A percentile compares a stretch with the other conserved stretches of the same genome.
phyloP scores from a whole-genome alignment of 2,113 vertebrate species.

The Drymodes brunneopygia region DNA sequence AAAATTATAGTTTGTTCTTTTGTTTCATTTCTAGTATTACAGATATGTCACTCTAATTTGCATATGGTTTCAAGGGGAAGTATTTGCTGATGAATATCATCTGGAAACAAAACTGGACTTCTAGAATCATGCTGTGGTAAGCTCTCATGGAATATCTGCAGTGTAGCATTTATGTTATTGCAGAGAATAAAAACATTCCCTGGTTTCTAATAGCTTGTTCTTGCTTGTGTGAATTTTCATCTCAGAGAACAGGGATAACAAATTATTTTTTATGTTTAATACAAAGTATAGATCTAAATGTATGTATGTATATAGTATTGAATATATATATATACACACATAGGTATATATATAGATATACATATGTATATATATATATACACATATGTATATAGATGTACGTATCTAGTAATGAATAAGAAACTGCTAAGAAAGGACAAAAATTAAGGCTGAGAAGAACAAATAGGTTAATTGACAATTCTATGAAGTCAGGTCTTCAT shows the following conservation, averaged over 20 bases:
- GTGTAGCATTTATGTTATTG: background rate
- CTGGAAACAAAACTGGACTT: background rate
- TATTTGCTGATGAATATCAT: background rate
- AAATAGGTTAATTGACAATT: background rate
- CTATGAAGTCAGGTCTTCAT: background rate
- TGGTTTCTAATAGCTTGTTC: background rate
- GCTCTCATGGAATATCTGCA: background rate
- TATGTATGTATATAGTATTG: background rate
- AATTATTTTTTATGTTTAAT: background rate
- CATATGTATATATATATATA: accelerated
- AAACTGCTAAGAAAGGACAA: background rate
- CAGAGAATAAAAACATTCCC: background rate
- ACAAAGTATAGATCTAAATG: background rate
- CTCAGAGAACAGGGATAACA: background rate
- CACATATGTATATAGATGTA: background rate
- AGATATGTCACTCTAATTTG: background rate
- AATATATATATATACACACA: background rate
- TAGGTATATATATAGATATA: background rate
- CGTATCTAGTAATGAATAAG: background rate
- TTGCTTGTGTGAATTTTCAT: background rate
- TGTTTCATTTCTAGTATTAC: background rate
- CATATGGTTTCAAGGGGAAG: background rate
- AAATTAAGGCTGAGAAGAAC: background rate
- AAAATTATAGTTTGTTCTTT: background rate
- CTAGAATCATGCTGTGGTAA: background rate